Conservation (phyloP, 2,113 vertebrate genomes). For the Casuarius casuarius region DNA sequence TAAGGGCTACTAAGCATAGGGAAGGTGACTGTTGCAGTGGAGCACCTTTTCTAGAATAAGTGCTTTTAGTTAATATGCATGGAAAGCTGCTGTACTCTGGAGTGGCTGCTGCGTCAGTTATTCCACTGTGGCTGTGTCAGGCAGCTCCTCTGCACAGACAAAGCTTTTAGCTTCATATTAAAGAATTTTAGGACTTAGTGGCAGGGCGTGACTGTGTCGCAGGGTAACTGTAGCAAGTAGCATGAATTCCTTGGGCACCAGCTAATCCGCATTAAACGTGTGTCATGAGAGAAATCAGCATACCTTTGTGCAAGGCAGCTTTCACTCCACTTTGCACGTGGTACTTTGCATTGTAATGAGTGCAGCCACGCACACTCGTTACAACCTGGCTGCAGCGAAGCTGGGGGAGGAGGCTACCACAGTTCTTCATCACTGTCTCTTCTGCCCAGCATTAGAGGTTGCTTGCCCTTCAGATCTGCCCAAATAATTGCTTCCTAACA, state of each 20-base stretch:
- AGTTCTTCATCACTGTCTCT: neutral
- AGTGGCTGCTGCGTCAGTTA: neutral
- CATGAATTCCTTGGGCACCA: neutral
- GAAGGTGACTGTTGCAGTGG: neutral
- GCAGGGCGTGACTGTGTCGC: neutral
- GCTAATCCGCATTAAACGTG: neutral
- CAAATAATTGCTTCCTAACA: neutral
- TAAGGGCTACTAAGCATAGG: neutral
- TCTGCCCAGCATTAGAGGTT: neutral
- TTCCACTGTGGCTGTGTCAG: neutral
- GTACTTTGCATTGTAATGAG: neutral
- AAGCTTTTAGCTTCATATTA: neutral
- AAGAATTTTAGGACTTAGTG: neutral
- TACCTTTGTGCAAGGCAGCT: neutral
- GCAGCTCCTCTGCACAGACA: neutral
- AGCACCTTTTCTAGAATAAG: neutral
- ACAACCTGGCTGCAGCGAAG: neutral
- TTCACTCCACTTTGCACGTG: accelerated
- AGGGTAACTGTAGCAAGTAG: neutral
- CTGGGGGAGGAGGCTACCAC: neutral
- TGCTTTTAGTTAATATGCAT: neutral
- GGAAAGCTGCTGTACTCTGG: neutral
- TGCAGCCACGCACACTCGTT: accelerated
- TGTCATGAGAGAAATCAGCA: accelerated
- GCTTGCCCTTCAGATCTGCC: neutral